Evolutionary conservation across 2,797 vertebrate species (phyloP).

Genomic region (Myiotriccus ornatus): DNA sequence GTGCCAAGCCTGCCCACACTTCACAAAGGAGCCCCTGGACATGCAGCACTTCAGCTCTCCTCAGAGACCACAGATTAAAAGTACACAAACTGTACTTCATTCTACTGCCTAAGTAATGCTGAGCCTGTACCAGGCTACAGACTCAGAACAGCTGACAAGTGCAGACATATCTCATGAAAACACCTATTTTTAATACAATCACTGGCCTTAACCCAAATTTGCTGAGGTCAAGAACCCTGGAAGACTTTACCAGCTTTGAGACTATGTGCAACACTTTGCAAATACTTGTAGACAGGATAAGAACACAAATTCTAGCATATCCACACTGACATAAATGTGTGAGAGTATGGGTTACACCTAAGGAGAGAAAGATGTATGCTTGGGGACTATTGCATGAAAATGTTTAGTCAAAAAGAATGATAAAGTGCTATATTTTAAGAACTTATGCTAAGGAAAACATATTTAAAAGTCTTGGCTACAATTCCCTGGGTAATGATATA

Average conservation of each 20-base stretch:
- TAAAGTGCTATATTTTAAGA: neutral
- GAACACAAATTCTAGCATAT: neutral
- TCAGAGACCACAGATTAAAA: neutral
- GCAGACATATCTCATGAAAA: neutral
- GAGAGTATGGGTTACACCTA: neutral
- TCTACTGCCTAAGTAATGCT: neutral
- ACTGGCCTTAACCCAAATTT: neutral
- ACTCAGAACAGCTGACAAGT: neutral
- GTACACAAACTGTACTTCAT: accelerated
- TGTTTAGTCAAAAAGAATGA: neutral
- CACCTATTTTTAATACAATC: neutral
- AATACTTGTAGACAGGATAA: neutral
- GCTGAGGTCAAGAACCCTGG: neutral
- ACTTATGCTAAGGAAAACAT: neutral
- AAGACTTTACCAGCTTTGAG: neutral
- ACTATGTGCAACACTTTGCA: neutral
- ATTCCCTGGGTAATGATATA: neutral
- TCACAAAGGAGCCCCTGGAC: neutral
- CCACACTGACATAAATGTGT: neutral
- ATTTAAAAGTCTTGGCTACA: neutral
- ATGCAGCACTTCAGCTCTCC: neutral
- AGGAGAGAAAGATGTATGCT: neutral
- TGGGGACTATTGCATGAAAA: neutral
- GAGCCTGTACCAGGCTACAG: neutral
- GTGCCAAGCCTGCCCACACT: neutral